Percentiles rank a stretch among this genome's conserved stretches.
phyloP scores from a whole-genome alignment of 2,797 vertebrate genomes.

The Lacerta bilineata region DNA sequence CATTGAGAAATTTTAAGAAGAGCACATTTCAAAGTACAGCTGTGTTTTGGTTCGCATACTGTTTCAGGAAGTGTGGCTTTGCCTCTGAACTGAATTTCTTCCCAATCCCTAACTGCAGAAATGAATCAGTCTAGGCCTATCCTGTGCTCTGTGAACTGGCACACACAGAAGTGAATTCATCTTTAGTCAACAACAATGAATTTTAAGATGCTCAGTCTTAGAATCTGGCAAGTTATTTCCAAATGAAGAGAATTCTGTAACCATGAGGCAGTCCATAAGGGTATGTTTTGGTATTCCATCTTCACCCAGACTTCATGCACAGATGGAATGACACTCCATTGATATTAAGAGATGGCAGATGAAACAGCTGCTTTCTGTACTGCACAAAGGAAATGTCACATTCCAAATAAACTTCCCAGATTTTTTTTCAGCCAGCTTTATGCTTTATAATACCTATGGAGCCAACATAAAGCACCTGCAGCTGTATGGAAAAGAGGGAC shows the following conservation, averaged over 20 bases:
- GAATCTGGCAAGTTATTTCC: background rate
- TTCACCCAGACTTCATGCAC: background rate
- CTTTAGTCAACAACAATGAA: background rate
- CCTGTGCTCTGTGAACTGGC: background rate
- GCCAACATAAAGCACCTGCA: background rate
- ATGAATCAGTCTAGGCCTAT: background rate
- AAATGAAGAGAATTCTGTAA: background rate
- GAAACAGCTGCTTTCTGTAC: conserved; percentile 12
- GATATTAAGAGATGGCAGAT: conserved; percentile 20
- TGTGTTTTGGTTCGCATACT: no score
- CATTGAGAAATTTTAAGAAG: no score
- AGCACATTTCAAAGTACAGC: no score
- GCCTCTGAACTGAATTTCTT: no score
- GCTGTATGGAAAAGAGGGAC: background rate
- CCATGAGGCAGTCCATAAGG: background rate
- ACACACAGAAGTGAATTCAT: background rate
- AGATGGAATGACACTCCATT: background rate
- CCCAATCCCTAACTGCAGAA: no score
- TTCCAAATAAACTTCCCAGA: conserved; percentile 25
- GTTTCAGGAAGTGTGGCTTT: background rate
- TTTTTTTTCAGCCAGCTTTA: conserved; percentile 19
- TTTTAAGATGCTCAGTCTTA: background rate
- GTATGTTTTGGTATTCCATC: background rate
- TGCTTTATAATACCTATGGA: conserved; percentile 11
- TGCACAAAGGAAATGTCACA: conserved; percentile 1